Percentiles rank a stretch among this genome's conserved stretches.
These are phyloP conservation scores for Cirrhinus mrigala DNA, from an alignment of 2,797 vertebrate genomes.

Conservation along the genomic window DNA sequence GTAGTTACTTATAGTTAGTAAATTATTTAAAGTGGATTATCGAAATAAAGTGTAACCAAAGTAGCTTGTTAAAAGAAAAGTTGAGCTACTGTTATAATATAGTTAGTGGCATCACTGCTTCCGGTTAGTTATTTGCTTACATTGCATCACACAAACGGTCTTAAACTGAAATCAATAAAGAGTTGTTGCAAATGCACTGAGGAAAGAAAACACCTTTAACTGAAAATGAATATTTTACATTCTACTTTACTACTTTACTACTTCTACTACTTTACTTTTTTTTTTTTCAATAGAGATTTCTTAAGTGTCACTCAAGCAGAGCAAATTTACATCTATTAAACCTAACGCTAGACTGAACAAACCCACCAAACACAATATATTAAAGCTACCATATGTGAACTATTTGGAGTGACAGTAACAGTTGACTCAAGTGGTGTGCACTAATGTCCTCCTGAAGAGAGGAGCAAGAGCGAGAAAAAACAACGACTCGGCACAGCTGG, in stretches of 20 bases:
- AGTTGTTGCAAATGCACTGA: slow-evolving; percentile 6
- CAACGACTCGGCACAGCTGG: slow-evolving; percentile 98
- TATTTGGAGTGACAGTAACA: slow-evolving; percentile 94
- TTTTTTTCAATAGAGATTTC: background rate
- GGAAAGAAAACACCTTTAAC: slow-evolving; percentile 13
- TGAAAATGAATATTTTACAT: slow-evolving; percentile 13
- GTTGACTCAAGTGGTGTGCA: slow-evolving; percentile 97
- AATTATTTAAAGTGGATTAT: background rate
- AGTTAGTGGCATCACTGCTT: background rate
- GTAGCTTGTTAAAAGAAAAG: background rate
- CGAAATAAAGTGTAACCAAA: background rate
- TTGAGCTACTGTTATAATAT: background rate
- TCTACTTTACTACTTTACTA: no score
- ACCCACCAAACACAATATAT: slow-evolving; percentile 55
- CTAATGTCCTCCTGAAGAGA: slow-evolving; percentile 96
- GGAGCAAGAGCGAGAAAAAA: slow-evolving; percentile 88
- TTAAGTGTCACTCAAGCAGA: slow-evolving; percentile 36
- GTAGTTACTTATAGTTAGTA: background rate
- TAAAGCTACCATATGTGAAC: slow-evolving; percentile 50
- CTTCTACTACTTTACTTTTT: background rate
- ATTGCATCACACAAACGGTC: background rate
- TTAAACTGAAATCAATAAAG: background rate
- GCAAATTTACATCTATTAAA: slow-evolving; percentile 46
- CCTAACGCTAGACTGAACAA: slow-evolving; percentile 52
- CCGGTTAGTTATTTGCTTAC: background rate